Conservation (phyloP, 2,113 vertebrate species). For the Hipposideros armiger region DNA sequence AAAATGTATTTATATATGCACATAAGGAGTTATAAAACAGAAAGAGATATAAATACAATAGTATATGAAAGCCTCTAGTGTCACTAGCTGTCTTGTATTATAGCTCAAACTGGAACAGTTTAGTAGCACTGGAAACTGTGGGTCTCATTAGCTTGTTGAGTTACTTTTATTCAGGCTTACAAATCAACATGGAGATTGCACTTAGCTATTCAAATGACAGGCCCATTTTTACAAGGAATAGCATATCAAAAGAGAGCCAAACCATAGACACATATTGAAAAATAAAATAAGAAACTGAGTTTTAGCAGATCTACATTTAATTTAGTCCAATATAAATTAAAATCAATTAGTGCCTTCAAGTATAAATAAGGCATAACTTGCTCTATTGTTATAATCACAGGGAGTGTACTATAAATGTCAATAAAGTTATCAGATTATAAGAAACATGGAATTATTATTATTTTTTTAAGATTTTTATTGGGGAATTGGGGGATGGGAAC, state of each 20-base stretch:
- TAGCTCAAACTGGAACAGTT: background rate
- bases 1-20: background rate
- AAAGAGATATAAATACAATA: background rate
- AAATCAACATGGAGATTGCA: background rate
- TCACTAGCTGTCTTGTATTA: background rate
- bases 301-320: background rate
- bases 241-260: background rate
- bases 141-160: background rate
- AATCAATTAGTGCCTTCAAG: background rate
- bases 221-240: background rate
- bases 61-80: background rate
- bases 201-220: background rate
- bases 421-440: background rate
- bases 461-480: too few species aligned
- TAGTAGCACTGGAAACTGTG: background rate
- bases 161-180: background rate
- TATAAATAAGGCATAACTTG: background rate
- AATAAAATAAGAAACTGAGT: background rate
- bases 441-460: background rate
- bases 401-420: background rate
- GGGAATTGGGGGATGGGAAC: too few species aligned
- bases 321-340: background rate
- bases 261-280: background rate
- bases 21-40: background rate
- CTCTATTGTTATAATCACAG: background rate